Conservation (phyloP, 1,140 invertebrate species). For the Drosophila yakuba region DNA sequence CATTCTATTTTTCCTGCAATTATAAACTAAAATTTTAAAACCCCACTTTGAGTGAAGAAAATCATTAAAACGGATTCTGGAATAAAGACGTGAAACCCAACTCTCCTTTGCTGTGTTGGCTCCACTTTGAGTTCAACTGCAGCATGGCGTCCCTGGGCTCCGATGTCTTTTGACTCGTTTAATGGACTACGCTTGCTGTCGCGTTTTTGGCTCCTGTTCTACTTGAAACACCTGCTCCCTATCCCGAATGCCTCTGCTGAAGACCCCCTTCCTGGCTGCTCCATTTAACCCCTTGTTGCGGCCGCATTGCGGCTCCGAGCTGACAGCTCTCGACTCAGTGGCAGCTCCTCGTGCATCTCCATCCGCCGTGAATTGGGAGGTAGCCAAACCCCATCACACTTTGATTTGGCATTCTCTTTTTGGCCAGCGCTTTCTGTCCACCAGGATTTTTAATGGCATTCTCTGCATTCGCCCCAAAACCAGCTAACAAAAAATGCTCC, state of each 20-base stretch:
- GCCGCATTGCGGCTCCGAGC: slow-evolving; percentile 65
- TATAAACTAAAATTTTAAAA: neutral
- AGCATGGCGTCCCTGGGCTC: slow-evolving; percentile 34
- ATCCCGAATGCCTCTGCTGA: neutral
- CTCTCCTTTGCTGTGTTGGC: slow-evolving; percentile 43
- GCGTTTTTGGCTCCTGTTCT: slow-evolving; percentile 1
- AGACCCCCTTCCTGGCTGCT: neutral
- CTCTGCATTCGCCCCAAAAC: slow-evolving; percentile 36
- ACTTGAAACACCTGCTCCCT: slow-evolving; percentile 5
- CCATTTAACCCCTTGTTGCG: slow-evolving; percentile 34
- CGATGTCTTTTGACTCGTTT: slow-evolving; percentile 73
- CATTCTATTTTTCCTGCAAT: no score
- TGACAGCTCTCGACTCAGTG: slow-evolving; percentile 35
- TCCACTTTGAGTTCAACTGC: slow-evolving; percentile 28
- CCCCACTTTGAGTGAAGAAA: neutral
- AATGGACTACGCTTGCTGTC: slow-evolving; percentile 60
- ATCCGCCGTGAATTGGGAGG: slow-evolving; percentile 14
- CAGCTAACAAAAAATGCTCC: slow-evolving; percentile 6
- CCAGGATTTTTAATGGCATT: slow-evolving; percentile 66
- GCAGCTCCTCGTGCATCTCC: slow-evolving; percentile 22
- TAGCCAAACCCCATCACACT: slow-evolving; percentile 53
- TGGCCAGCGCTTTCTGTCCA: slow-evolving; percentile 25
- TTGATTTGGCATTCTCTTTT: slow-evolving; percentile 80
- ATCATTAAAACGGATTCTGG: neutral
- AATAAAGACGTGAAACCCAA: slow-evolving; percentile 31